A percentile compares a stretch with the other conserved stretches of the same genome.
Evolutionary conservation across 2,888 invertebrate genomes (phyloP).

Genomic region (Erebia aethiops): DNA sequence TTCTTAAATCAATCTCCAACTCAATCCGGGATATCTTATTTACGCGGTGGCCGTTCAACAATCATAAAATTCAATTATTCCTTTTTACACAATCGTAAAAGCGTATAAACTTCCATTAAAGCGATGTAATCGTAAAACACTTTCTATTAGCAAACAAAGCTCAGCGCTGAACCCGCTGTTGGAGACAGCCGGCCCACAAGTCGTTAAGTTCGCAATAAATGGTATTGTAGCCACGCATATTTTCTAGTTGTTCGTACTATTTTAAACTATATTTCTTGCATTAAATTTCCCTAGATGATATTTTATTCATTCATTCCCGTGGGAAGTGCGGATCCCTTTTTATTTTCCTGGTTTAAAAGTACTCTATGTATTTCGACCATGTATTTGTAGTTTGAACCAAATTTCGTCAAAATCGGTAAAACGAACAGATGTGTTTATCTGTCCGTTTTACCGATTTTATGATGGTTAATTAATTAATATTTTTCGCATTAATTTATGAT

Average conservation of each 20-base stretch:
- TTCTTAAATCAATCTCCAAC: too few species aligned
- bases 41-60: neutral
- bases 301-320: too few species aligned
- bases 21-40: neutral
- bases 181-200: constrained; percentile 4
- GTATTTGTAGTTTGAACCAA: too few species aligned
- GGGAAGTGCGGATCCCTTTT: too few species aligned
- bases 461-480: too few species aligned
- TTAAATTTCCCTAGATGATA: neutral
- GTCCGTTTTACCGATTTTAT: too few species aligned
- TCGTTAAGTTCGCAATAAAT: constrained; percentile 14
- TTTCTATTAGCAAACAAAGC: constrained; percentile 30
- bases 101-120: constrained; percentile 29
- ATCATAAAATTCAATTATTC: constrained; percentile 28
- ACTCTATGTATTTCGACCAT: too few species aligned
- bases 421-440: too few species aligned
- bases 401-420: too few species aligned
- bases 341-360: too few species aligned
- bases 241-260: neutral
- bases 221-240: constrained; percentile 13
- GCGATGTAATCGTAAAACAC: constrained; percentile 31
- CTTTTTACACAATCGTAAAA: constrained; percentile 25
- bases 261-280: neutral
- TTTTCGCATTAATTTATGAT: too few species aligned
- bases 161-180: constrained; percentile 6